A percentile compares a stretch with the other conserved stretches of the same genome.
phyloP scores from a whole-genome alignment of 2,113 vertebrate species.

The Mixornis gularis region DNA sequence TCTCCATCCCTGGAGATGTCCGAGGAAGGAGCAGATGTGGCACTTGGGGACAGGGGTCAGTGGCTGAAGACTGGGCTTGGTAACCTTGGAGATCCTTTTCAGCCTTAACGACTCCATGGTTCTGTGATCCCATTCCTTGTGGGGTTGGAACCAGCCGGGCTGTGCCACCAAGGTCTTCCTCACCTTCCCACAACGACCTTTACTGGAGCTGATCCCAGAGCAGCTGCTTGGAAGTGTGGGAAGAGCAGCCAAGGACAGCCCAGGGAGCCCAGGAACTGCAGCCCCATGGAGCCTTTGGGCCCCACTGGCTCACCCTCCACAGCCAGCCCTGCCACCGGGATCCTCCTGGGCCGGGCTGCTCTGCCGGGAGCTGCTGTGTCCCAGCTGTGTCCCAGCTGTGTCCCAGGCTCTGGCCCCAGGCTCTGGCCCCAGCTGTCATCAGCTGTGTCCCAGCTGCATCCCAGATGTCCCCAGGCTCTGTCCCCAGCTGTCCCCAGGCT shows the following conservation, averaged over 20 bases:
- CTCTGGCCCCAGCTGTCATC: too few relatives aligned
- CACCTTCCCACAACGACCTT: accelerated
- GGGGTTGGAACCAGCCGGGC: accelerated
- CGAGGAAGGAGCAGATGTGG: not conserved
- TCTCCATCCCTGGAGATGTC: not conserved
- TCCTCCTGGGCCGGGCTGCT: not conserved
- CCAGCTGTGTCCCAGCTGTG: not conserved
- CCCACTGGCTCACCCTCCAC: not conserved
- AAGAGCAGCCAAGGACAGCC: accelerated
- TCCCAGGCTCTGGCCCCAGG: too few relatives aligned
- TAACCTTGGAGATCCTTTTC: not conserved
- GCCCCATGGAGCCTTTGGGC: accelerated
- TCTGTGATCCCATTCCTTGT: not conserved
- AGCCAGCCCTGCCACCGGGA: not conserved
- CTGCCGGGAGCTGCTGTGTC: not conserved
- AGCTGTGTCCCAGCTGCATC: too few relatives aligned
- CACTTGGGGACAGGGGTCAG: not conserved
- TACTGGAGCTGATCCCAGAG: accelerated
- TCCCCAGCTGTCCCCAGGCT: not conserved
- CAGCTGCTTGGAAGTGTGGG: not conserved
- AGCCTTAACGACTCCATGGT: not conserved
- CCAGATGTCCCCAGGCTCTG: too few relatives aligned
- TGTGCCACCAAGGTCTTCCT: not conserved
- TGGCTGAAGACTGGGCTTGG: not conserved
- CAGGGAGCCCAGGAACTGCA: accelerated